Conservation (phyloP, 2,113 vertebrate genomes). For the Hipposideros armiger region DNA sequence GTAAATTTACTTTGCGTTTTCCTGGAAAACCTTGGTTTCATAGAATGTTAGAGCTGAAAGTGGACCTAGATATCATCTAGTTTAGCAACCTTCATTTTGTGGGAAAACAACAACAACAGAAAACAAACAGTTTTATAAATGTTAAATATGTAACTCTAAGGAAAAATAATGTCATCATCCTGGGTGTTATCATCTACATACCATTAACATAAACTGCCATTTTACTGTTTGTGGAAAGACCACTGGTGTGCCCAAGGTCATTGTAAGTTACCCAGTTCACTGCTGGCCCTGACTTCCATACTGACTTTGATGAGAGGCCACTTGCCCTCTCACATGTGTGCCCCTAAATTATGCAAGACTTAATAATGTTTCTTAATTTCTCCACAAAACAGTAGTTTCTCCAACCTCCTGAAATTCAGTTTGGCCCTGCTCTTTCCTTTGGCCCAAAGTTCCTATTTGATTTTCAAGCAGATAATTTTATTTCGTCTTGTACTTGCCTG, state of each 20-base stretch:
- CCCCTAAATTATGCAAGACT: not conserved
- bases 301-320: not conserved
- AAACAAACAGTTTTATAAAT: constrained; percentile 4
- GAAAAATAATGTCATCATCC: not conserved
- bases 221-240: not conserved
- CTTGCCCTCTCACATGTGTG: not conserved
- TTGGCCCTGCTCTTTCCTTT: not conserved
- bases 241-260: not conserved
- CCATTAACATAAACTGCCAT: not conserved
- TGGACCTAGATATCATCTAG: constrained; percentile 16
- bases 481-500: not conserved
- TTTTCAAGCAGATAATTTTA: constrained; percentile 21
- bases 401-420: not conserved
- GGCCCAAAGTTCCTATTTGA: not conserved
- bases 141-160: not conserved
- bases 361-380: not conserved
- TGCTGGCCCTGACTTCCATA: not conserved
- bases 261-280: not conserved
- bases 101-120: not conserved
- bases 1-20: constrained; percentile 52
- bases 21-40: constrained; percentile 1
- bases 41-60: constrained; percentile 16
- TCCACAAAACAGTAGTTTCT: not conserved
- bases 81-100: not conserved
- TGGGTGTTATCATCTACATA: not conserved